These are phyloP conservation scores for Calameuta filiformis DNA, from an alignment of 2,888 invertebrate species.

Conservation along the genomic window DNA sequence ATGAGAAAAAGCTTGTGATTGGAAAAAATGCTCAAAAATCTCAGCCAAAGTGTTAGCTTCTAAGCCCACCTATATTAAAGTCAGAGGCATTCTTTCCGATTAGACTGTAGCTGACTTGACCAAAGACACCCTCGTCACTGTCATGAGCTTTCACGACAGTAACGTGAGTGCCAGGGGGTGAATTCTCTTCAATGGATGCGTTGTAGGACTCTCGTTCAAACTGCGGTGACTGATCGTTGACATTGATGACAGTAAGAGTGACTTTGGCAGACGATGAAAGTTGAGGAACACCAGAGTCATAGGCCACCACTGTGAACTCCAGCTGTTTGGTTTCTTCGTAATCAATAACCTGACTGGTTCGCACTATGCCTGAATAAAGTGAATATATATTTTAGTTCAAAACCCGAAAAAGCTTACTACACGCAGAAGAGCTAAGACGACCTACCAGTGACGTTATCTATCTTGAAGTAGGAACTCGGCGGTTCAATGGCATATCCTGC, in stretches of 20 bases:
- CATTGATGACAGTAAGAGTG: slow-evolving; percentile 80
- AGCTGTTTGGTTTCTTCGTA: slow-evolving; percentile 82
- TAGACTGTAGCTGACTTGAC: slow-evolving; percentile 81
- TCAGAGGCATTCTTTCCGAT: slow-evolving; percentile 79
- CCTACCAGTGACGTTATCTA: slow-evolving; percentile 83
- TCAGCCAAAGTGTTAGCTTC: background rate
- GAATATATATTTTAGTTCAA: background rate
- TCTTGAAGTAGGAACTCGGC: slow-evolving; percentile 80
- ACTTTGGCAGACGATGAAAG: slow-evolving; percentile 83
- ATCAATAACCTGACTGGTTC: slow-evolving; percentile 82
- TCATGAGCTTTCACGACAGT: slow-evolving; percentile 81
- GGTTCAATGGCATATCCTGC: slow-evolving; percentile 79
- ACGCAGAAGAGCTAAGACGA: slow-evolving; percentile 16
- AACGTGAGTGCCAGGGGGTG: slow-evolving; percentile 78
- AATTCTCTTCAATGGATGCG: slow-evolving; percentile 81
- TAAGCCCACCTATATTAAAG: slow-evolving; percentile 74
- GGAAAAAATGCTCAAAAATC: background rate
- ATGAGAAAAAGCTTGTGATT: background rate
- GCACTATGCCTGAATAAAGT: slow-evolving; percentile 74
- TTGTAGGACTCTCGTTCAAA: slow-evolving; percentile 78
- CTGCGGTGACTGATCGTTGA: slow-evolving; percentile 88
- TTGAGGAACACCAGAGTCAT: slow-evolving; percentile 89
- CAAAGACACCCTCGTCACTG: slow-evolving; percentile 80
- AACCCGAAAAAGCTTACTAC: slow-evolving; percentile 14
- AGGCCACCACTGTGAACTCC: slow-evolving; percentile 84